phyloP scores from a whole-genome alignment of 2,113 vertebrate genomes.

The Pithys albifrons region DNA sequence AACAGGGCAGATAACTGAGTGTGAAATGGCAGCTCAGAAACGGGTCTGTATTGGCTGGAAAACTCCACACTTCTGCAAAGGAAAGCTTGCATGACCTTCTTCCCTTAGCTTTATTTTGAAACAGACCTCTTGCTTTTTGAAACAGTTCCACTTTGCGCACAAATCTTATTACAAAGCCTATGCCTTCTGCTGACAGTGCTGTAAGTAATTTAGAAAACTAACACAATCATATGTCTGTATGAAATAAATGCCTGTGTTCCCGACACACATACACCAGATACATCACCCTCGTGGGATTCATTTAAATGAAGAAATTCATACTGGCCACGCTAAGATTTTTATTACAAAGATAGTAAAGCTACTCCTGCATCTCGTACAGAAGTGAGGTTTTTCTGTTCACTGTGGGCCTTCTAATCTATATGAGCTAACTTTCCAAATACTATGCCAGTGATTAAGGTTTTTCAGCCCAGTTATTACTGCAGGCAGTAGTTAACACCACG shows the following conservation, averaged over 20 bases:
- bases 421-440: not conserved
- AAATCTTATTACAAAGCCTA: not conserved
- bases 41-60: not conserved
- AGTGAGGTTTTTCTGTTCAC: not conserved
- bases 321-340: not conserved
- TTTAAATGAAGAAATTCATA: not conserved
- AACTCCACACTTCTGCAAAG: not conserved
- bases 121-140: not conserved
- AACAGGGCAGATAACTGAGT: not conserved
- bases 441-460: not conserved
- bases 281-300: not conserved
- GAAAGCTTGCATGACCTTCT: not conserved
- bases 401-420: not conserved
- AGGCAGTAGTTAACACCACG: not conserved
- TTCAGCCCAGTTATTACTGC: not conserved
- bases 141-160: not conserved
- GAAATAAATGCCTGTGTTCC: not conserved
- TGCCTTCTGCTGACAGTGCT: not conserved
- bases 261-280: not conserved
- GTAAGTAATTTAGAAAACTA: conserved; percentile 29
- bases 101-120: not conserved
- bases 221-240: not conserved
- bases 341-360: conserved; percentile 10
- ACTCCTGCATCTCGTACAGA: not conserved
- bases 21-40: not conserved